phyloP scores from a whole-genome alignment of 2,113 vertebrate species.

The Austrofundulus limnaeus region DNA sequence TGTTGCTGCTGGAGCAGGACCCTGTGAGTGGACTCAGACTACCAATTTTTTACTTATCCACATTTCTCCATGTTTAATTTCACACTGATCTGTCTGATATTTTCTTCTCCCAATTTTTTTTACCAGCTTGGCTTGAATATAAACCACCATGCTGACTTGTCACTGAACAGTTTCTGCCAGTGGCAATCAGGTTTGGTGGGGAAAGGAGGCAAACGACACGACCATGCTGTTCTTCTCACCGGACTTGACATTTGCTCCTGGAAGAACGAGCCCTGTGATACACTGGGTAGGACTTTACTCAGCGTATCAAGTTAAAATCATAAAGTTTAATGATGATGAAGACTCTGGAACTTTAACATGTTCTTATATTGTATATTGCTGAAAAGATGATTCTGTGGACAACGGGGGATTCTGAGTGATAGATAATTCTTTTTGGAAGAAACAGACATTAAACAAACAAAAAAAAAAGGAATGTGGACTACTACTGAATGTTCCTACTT shows the following conservation, averaged over 20 bases:
- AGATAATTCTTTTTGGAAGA: background rate
- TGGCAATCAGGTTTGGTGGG: conserved; percentile 94
- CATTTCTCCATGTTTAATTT: background rate
- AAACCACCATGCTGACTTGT: conserved; percentile 95
- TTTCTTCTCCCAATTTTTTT: conserved; percentile 10
- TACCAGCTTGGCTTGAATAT: conserved; percentile 88
- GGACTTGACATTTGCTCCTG: conserved; percentile 98
- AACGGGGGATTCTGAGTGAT: no score
- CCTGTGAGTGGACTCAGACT: conserved; percentile 83
- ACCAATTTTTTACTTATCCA: background rate
- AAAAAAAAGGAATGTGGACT: conserved; percentile 2
- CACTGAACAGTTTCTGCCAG: conserved; percentile 97
- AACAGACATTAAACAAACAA: conserved; percentile 9
- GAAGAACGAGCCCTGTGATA: conserved; percentile 99
- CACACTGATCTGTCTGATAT: background rate
- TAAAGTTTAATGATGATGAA: background rate
- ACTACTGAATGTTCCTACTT: conserved; percentile 15
- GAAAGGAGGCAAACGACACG: conserved; percentile 92
- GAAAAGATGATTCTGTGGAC: no score
- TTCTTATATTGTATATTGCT: no score
- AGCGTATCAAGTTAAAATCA: background rate
- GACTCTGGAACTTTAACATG: background rate
- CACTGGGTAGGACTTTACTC: conserved; percentile 83
- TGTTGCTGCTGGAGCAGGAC: conserved; percentile 93
- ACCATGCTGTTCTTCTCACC: conserved; percentile 94